A percentile compares a stretch with the other conserved stretches of the same genome.
Conservation (phyloP, 2,888 invertebrate species). For the Brachypterus glaber region DNA sequence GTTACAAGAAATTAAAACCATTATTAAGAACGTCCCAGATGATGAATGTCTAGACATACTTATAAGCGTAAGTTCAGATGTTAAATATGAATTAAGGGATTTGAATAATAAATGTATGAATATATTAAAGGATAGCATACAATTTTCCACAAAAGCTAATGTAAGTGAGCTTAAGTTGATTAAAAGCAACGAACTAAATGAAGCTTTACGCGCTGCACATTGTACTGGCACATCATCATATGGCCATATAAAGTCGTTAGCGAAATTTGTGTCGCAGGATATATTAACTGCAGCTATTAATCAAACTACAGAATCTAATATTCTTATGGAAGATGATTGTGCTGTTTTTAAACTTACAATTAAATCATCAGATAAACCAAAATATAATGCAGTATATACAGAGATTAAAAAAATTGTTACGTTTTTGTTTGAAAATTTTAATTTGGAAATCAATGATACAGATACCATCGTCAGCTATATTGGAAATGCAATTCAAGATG, state of each 20-base stretch:
- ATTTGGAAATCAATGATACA: conserved; percentile 40
- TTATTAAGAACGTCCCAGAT: conserved; percentile 41
- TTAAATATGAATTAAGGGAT: conserved; percentile 41
- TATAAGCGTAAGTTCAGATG: conserved; percentile 41
- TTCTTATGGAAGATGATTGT: conserved; percentile 33
- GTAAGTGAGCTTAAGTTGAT: conserved; percentile 36
- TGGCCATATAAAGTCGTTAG: conserved; percentile 47
- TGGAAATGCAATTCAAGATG: conserved; percentile 46
- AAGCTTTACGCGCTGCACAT: conserved; percentile 36
- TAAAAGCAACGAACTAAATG: conserved; percentile 37
- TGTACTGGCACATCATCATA: conserved; percentile 37
- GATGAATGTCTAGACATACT: conserved; percentile 47
- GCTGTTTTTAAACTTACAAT: conserved; percentile 4
- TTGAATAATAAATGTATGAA: conserved; percentile 42
- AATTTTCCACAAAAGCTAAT: conserved; percentile 37
- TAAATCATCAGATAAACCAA: conserved; percentile 32
- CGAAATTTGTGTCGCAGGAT: conserved; percentile 48
- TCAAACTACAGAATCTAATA: conserved; percentile 40
- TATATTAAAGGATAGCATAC: conserved; percentile 45
- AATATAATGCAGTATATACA: conserved; percentile 47
- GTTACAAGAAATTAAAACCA: conserved; percentile 42
- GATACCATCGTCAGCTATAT: conserved; percentile 47
- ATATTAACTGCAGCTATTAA: conserved; percentile 52
- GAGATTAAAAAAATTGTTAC: conserved; percentile 49
- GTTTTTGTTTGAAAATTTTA: conserved; percentile 49